Evolutionary conservation across 2,888 invertebrate genomes (phyloP).

Genomic region (Tenthredo scrophulariae): DNA sequence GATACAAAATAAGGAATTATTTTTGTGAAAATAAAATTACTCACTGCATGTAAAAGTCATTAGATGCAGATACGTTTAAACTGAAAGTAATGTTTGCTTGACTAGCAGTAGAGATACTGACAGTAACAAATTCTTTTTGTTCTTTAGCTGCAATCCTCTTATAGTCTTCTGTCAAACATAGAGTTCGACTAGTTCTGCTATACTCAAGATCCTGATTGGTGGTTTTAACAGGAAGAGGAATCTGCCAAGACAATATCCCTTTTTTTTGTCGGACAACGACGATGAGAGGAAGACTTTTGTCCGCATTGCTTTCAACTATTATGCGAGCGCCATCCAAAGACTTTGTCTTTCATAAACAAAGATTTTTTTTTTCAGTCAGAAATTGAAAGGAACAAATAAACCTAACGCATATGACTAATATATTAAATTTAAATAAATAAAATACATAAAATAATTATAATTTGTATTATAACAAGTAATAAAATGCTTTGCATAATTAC

Average conservation of each 20-base stretch:
- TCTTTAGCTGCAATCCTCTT: slow-evolving; percentile 68
- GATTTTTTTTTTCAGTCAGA: background rate
- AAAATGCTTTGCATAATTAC: slow-evolving; percentile 65
- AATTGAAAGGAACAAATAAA: background rate
- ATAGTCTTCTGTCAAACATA: slow-evolving; percentile 82
- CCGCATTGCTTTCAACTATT: slow-evolving; percentile 77
- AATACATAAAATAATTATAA: background rate
- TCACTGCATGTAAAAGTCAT: slow-evolving; percentile 81
- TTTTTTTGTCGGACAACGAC: slow-evolving; percentile 88
- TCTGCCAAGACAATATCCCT: slow-evolving; percentile 89
- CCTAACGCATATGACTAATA: slow-evolving; percentile 37
- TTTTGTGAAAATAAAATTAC: slow-evolving; percentile 46
- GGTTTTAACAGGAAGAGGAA: slow-evolving; percentile 84
- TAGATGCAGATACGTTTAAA: slow-evolving; percentile 81
- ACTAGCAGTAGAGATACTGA: slow-evolving; percentile 86
- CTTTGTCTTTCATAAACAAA: slow-evolving; percentile 58
- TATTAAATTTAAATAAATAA: background rate
- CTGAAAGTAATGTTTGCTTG: slow-evolving; percentile 80
- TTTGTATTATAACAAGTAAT: background rate
- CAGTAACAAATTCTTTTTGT: slow-evolving; percentile 81
- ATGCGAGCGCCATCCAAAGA: slow-evolving; percentile 69
- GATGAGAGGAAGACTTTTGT: slow-evolving; percentile 83
- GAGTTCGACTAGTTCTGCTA: slow-evolving; percentile 78
- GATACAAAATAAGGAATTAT: background rate
- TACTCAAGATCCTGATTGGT: slow-evolving; percentile 63